These are phyloP conservation scores for Enteromius afrohamiltoni DNA, from an alignment of 2,797 vertebrate genomes.

Conservation along the genomic window DNA sequence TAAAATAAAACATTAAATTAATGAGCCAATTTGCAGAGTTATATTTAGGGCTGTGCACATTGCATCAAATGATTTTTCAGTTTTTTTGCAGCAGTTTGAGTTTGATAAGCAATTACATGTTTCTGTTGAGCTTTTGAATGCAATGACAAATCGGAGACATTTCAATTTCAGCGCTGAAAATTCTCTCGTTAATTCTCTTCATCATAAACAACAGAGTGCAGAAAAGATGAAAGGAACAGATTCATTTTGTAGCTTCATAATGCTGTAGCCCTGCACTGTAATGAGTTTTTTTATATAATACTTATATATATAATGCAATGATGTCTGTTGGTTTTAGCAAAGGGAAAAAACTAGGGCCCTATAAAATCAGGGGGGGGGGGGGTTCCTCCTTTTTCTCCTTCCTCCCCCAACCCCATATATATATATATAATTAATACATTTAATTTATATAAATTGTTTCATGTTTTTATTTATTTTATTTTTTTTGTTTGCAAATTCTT, in stretches of 20 bases:
- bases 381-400: too few species aligned
- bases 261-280: neutral
- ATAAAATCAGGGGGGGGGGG: too few species aligned
- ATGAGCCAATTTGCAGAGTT: neutral
- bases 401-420: too few species aligned
- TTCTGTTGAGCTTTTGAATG: neutral
- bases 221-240: neutral
- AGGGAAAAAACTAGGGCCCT: too few species aligned
- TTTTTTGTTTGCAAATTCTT: too few species aligned
- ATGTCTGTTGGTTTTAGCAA: too few species aligned
- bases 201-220: neutral
- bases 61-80: neutral
- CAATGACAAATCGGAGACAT: neutral
- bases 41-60: neutral
- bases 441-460: too few species aligned
- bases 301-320: too few species aligned
- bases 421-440: too few species aligned
- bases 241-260: neutral
- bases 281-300: neutral
- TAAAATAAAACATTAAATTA: neutral
- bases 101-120: neutral
- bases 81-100: neutral
- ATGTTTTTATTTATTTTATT: too few species aligned
- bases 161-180: too few species aligned
- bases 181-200: neutral